These are phyloP conservation scores for Carpatolechia fugitivella DNA, from an alignment of 2,888 invertebrate genomes.

Conservation along the genomic window DNA sequence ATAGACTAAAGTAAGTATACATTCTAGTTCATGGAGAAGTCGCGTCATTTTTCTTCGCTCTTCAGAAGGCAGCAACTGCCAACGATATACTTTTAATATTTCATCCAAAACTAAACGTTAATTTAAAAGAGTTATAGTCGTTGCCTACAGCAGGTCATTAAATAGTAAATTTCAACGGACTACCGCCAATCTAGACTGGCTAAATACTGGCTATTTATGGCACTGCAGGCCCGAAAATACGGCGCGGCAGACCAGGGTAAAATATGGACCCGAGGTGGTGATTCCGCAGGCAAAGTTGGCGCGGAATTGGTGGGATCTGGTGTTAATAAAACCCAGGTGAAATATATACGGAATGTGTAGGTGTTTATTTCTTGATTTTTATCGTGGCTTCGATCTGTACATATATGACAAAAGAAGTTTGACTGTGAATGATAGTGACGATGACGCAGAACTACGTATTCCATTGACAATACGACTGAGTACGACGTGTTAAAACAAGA, in stretches of 20 bases:
- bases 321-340: neutral
- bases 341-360: neutral
- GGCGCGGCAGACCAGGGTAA: conserved; percentile 2
- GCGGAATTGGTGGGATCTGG: neutral
- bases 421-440: too few species aligned
- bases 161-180: conserved; percentile 18
- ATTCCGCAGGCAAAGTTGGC: neutral
- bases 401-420: too few species aligned
- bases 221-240: conserved; percentile 15
- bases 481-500: too few species aligned
- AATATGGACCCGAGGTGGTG: conserved; percentile 7
- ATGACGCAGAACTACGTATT: too few species aligned
- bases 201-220: conserved; percentile 16
- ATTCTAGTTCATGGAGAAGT: too few species aligned
- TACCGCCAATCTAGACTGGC: conserved; percentile 8
- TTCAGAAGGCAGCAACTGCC: too few species aligned
- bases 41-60: too few species aligned
- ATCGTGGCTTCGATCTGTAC: too few species aligned
- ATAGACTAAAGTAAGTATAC: too few species aligned
- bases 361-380: too few species aligned
- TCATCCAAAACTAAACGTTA: neutral
- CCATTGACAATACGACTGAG: too few species aligned
- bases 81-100: neutral
- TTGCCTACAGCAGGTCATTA: conserved; percentile 12
- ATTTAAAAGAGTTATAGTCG: neutral